Evolutionary conservation across 1,140 invertebrate genomes (phyloP).

Genomic region (Ceratoteleas bidentatus): DNA sequence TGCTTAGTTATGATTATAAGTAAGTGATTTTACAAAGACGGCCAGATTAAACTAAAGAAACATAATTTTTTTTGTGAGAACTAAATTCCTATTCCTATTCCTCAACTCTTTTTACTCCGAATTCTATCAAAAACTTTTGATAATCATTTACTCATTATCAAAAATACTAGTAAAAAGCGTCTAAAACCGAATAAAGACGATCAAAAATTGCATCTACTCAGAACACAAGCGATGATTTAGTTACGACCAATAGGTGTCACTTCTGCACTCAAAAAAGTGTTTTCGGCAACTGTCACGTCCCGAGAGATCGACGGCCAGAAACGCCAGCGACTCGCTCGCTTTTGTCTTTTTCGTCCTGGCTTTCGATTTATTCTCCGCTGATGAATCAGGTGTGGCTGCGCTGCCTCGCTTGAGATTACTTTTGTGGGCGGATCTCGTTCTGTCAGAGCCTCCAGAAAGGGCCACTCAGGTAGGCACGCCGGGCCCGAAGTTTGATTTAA

Average conservation of each 20-base stretch:
- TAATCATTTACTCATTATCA: too few relatives aligned
- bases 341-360: conserved; percentile 71
- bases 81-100: too few relatives aligned
- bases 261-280: background rate
- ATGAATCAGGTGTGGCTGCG: conserved; percentile 79
- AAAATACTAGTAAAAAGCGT: too few relatives aligned
- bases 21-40: too few relatives aligned
- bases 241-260: too few relatives aligned
- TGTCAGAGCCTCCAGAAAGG: conserved; percentile 78
- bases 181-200: conserved; percentile 7
- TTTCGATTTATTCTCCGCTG: conserved; percentile 78
- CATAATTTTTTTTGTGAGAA: too few relatives aligned
- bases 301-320: conserved; percentile 32
- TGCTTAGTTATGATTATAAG: too few relatives aligned
- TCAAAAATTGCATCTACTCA: background rate
- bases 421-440: conserved; percentile 81
- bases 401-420: conserved; percentile 78
- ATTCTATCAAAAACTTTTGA: too few relatives aligned
- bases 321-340: conserved; percentile 56
- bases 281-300: conserved; percentile 34
- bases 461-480: conserved; percentile 72
- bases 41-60: too few relatives aligned
- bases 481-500: conserved; percentile 75
- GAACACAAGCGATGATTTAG: background rate
- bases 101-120: background rate